Evolutionary conservation across 2,113 vertebrate species (phyloP).

Genomic region (Gorsachius goisagi): DNA sequence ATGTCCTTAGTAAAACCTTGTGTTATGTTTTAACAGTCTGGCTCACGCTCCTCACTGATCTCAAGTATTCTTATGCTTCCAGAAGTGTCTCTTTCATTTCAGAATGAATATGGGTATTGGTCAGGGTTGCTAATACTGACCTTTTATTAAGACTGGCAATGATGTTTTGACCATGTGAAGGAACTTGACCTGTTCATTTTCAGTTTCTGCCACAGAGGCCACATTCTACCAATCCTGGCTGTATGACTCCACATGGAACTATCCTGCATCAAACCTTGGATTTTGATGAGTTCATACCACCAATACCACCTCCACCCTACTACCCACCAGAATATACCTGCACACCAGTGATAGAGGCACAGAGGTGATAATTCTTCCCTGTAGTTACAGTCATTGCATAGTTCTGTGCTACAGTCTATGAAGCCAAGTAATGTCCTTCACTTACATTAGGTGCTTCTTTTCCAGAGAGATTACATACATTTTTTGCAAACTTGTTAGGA

Average conservation of each 20-base stretch:
- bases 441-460: neutral
- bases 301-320: slow-evolving; percentile 94
- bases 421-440: neutral
- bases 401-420: neutral
- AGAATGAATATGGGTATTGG: neutral
- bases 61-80: neutral
- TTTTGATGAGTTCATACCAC: slow-evolving; percentile 96
- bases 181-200: slow-evolving; percentile 37
- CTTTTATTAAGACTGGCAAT: neutral
- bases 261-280: slow-evolving; percentile 93
- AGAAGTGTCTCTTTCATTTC: neutral
- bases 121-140: neutral
- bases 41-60: neutral
- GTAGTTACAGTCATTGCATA: rapidly evolving
- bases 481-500: neutral
- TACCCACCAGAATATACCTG: slow-evolving; percentile 97
- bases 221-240: slow-evolving; percentile 83
- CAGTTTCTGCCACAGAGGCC: slow-evolving; percentile 94
- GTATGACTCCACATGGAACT: slow-evolving; percentile 89
- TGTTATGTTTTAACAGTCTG: neutral
- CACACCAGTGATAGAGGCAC: slow-evolving; percentile 85
- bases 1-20: neutral
- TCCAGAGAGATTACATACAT: neutral
- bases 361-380: slow-evolving; percentile 75
- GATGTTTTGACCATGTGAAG: neutral